Percentiles rank a stretch among this genome's conserved stretches.
Evolutionary conservation across 35 echinoderm and acorn worm species (phyloP).

Genomic region (Strongylocentrotus purpuratus): DNA sequence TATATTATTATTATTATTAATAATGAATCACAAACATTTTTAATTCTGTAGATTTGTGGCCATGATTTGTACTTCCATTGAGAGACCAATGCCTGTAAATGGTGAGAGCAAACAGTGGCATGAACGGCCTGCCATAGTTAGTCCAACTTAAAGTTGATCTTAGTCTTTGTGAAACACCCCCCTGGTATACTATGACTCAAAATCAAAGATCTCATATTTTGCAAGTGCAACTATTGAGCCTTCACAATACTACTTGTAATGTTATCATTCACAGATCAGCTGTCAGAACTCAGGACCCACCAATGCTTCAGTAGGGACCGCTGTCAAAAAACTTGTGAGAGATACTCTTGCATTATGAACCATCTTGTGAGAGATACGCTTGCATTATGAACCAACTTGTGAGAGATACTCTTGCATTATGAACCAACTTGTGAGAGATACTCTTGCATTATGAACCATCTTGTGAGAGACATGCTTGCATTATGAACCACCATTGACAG

Average conservation of each 20-base stretch:
- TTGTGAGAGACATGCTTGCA: slow-evolving; percentile 88
- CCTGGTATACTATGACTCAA: background rate
- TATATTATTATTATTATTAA: too few relatives aligned
- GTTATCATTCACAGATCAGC: slow-evolving; percentile 57
- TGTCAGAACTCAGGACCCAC: slow-evolving; percentile 84
- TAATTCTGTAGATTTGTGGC: too few relatives aligned
- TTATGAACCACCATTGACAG: slow-evolving; percentile 48
- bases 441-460: background rate
- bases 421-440: background rate
- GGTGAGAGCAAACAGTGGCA: too few relatives aligned
- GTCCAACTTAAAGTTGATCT: too few relatives aligned
- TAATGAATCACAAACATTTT: background rate
- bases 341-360: slow-evolving; percentile 86
- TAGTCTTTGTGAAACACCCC: too few relatives aligned
- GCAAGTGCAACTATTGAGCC: background rate
- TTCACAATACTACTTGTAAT: background rate
- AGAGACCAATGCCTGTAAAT: too few relatives aligned
- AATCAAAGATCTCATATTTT: background rate
- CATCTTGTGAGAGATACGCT: background rate
- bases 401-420: slow-evolving; percentile 85
- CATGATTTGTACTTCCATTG: too few relatives aligned
- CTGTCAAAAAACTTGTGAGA: slow-evolving; percentile 87
- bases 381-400: slow-evolving; percentile 53
- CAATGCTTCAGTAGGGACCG: slow-evolving; percentile 89
- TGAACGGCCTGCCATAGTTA: too few relatives aligned